Base-by-base conservation (phyloP, 2,113 vertebrate genomes). In the Daboia siamensis region DNA sequence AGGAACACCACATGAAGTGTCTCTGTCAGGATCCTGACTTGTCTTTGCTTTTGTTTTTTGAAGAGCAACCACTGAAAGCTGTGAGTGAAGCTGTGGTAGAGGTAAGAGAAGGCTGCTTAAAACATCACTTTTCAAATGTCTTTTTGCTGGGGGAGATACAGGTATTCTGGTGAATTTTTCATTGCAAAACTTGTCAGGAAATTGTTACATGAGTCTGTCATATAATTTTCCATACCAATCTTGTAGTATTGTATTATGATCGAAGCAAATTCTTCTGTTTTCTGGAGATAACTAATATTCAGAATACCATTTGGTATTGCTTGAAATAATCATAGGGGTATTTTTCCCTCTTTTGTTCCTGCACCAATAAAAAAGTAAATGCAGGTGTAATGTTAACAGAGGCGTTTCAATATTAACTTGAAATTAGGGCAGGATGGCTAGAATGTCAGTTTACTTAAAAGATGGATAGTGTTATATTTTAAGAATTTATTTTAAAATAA, bases 201-300 rank as follows among this genome's bases (percentile, higher is more conserved):
- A 33, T 39, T 57, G 55, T 54, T 6, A 69, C 74, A 44, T 20
- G 44, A 26, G 24, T 5, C 39, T 90, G 54, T 61, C 88, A 90
- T 64, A 64, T 51, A 64, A 90, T 51, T 48, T 64, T 24, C 26
- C 51, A 46, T 61, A n/a, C 39, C 59, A 24, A 21, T n/a, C 87
- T 88, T 29, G 4, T 48, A 26, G 20, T 51, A 61, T 29, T 9
- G 0, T 0, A 2, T 51, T 33, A 93, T 94, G 33, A 56, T 44
- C 15, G 88, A 85, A n/a, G 88, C 2, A 90, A 93, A 48, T 80
- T 57, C 95, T 39, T 61, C 24, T 94, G 1, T 91, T 94, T 96
- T 56, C 90, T 84, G 61, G 26, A 33, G 54, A 54, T 87, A 51
- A 6, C 48, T n/a, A 54, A n/a, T 51, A 26, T 51, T 29, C 54